phyloP scores from a whole-genome alignment of 2,797 vertebrate genomes.

The Pagetopsis macropterus region DNA sequence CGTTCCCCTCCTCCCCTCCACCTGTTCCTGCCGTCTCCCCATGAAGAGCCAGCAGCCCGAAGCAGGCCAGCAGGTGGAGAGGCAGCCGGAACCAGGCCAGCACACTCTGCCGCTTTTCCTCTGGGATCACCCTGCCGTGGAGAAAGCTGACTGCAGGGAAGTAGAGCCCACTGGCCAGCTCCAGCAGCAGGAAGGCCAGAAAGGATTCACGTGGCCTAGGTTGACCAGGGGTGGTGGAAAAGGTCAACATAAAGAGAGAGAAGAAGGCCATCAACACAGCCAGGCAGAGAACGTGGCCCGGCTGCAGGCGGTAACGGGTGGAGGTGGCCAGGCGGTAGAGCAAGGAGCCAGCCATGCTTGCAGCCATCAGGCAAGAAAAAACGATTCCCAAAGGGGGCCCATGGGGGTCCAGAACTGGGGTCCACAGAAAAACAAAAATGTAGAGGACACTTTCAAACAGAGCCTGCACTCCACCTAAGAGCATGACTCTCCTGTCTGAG shows the following conservation, averaged over 20 bases:
- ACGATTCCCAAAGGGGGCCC: slow-evolving; percentile 91
- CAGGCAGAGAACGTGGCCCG: slow-evolving; percentile 90
- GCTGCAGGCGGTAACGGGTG: slow-evolving; percentile 89
- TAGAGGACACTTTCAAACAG: slow-evolving; percentile 95
- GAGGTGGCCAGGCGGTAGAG: slow-evolving; percentile 91
- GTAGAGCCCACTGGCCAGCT: slow-evolving; percentile 92
- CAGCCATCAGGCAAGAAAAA: slow-evolving; percentile 94
- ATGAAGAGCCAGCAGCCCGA: slow-evolving; percentile 90
- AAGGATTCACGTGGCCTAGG: slow-evolving; percentile 90
- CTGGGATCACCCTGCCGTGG: slow-evolving; percentile 89
- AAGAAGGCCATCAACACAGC: slow-evolving; percentile 92
- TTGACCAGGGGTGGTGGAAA: slow-evolving; percentile 90
- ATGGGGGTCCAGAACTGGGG: slow-evolving; percentile 93
- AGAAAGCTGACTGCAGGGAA: slow-evolving; percentile 94
- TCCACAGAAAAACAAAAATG: slow-evolving; percentile 97
- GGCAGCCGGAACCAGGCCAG: slow-evolving; percentile 93
- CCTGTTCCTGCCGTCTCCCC: slow-evolving; percentile 90
- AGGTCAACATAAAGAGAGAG: slow-evolving; percentile 93
- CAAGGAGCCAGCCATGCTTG: slow-evolving; percentile 91
- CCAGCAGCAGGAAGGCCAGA: slow-evolving; percentile 91
- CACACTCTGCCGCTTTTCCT: slow-evolving; percentile 88
- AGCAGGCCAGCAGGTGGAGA: slow-evolving; percentile 90
- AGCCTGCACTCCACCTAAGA: slow-evolving; percentile 92
- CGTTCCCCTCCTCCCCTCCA: slow-evolving; percentile 87
- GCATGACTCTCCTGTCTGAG: slow-evolving; percentile 88